Percentiles rank a stretch among this genome's conserved stretches.
Evolutionary conservation across 2,113 vertebrate genomes (phyloP).

Genomic region (Xyrauchen texanus): DNA sequence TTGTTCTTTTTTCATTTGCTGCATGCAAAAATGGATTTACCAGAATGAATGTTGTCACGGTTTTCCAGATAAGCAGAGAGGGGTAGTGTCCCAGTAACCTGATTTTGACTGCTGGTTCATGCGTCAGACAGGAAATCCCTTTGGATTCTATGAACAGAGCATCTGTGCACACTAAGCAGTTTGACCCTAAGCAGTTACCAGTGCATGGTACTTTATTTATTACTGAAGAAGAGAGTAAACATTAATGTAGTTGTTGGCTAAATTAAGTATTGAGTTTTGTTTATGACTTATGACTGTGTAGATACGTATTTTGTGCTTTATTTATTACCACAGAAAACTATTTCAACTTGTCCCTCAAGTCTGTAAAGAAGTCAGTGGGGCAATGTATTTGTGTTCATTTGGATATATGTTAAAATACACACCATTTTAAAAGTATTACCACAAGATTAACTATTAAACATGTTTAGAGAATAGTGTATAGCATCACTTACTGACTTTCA

Average conservation of each 20-base stretch:
- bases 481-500: too few species aligned
- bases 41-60: not conserved
- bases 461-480: too few species aligned
- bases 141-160: slow-evolving; percentile 23
- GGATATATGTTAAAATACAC: too few species aligned
- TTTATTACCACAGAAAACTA: too few species aligned
- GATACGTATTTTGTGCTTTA: too few species aligned
- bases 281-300: not conserved
- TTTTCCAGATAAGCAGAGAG: not conserved
- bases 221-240: too few species aligned
- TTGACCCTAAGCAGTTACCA: not conserved
- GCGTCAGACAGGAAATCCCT: slow-evolving; percentile 26
- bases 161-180: slow-evolving; percentile 1
- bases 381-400: too few species aligned
- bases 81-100: not conserved
- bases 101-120: not conserved
- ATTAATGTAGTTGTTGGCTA: not conserved
- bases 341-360: too few species aligned
- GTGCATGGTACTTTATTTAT: not conserved
- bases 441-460: too few species aligned
- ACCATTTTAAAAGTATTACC: too few species aligned
- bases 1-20: not conserved
- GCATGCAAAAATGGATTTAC: not conserved
- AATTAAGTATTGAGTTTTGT: not conserved
- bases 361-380: too few species aligned